Evolutionary conservation across 2,888 invertebrate genomes (phyloP).

Genomic region (Drosophila gaucha): DNA sequence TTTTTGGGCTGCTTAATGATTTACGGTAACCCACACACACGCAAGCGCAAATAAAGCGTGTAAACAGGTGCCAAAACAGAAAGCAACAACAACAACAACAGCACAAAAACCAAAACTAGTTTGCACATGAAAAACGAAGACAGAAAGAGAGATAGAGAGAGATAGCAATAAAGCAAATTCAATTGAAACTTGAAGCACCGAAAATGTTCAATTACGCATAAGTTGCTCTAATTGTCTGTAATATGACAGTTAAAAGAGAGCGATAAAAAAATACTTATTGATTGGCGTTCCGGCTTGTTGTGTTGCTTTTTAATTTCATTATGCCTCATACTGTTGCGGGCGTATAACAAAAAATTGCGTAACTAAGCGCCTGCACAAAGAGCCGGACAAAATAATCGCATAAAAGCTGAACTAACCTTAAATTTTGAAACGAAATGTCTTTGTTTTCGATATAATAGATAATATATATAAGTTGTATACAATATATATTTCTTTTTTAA

Average conservation of each 20-base stretch:
- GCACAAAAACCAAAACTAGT: conserved; percentile 46
- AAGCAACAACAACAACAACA: conserved; percentile 30
- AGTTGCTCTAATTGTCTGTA: conserved; percentile 72
- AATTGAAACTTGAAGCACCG: conserved; percentile 43
- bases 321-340: conserved; percentile 16
- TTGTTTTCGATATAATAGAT: not conserved
- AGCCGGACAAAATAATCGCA: conserved; percentile 1
- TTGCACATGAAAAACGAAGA: conserved; percentile 24
- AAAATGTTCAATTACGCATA: conserved; percentile 48
- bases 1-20: conserved; percentile 41
- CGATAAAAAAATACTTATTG: conserved; percentile 10
- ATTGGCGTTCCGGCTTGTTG: conserved; percentile 32
- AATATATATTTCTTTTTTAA: not conserved
- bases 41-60: conserved; percentile 36
- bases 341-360: conserved; percentile 6
- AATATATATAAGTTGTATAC: too few relatives aligned
- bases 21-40: conserved; percentile 45
- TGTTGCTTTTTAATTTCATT: conserved; percentile 28
- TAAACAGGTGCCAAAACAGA: conserved; percentile 67
- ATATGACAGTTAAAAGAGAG: conserved; percentile 32
- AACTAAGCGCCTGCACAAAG: too few relatives aligned
- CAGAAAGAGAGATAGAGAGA: not conserved
- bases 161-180: conserved; percentile 32
- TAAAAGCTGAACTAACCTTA: conserved; percentile 4
- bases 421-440: not conserved